A percentile compares a stretch with the other conserved stretches of the same genome.
Evolutionary conservation across 2,113 vertebrate species (phyloP).

Genomic region (Silurus meridionalis): DNA sequence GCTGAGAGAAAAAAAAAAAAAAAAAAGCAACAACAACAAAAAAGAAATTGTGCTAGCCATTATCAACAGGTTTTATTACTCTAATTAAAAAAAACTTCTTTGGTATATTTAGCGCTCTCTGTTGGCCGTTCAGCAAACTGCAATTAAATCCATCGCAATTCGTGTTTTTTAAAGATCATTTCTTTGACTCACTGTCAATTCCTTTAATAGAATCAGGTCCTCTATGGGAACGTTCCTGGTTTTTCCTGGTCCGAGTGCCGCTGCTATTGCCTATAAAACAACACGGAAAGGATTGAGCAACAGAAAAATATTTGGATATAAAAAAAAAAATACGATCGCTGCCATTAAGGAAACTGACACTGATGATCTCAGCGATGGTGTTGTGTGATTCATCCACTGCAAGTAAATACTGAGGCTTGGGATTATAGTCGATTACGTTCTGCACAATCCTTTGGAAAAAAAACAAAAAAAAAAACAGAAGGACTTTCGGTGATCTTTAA

Average conservation of each 20-base stretch:
- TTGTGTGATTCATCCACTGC: conserved; percentile 82
- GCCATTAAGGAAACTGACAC: conserved; percentile 67
- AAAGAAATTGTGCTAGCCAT: neutral
- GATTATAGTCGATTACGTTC: conserved; percentile 80
- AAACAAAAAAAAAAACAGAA: conserved; percentile 1
- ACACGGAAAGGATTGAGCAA: neutral
- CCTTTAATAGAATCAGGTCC: conserved; percentile 76
- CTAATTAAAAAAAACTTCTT: neutral
- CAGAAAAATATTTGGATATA: neutral
- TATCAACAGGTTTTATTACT: neutral
- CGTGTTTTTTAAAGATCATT: neutral
- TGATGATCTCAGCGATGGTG: conserved; percentile 79
- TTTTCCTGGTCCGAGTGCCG: conserved; percentile 79
- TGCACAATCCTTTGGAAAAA: conserved; percentile 78
- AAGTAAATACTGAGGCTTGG: conserved; percentile 77
- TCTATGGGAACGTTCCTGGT: conserved; percentile 73
- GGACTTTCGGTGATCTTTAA: neutral
- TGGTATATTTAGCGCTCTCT: neutral
- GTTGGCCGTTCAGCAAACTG: neutral
- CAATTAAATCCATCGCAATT: neutral
- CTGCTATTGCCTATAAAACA: conserved; percentile 75
- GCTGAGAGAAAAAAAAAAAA: conserved; percentile 62
- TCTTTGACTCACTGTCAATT: conserved; percentile 78
- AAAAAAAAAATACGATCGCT: neutral
- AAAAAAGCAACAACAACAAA: neutral